Percentiles rank a stretch among this genome's conserved stretches.
phyloP scores from a whole-genome alignment of 2,797 vertebrate species.

The Esox masquinongy region DNA sequence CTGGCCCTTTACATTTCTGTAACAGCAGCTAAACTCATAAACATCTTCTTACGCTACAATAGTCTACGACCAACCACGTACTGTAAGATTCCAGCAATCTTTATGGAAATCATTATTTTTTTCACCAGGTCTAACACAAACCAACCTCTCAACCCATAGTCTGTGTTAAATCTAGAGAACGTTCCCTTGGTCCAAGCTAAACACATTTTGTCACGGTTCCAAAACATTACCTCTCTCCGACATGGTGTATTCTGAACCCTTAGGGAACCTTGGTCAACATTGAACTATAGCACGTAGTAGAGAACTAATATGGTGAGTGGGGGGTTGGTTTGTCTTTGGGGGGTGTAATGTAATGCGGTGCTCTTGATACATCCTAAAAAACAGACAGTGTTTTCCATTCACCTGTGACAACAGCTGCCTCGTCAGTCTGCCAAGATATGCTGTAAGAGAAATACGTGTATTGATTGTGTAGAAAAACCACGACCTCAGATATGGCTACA shows the following conservation, averaged over 20 bases:
- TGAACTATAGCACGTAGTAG: slow-evolving; percentile 66
- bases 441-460: neutral
- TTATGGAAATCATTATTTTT: slow-evolving; percentile 42
- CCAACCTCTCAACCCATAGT: slow-evolving; percentile 72
- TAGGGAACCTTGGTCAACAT: slow-evolving; percentile 94
- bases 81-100: slow-evolving; percentile 30
- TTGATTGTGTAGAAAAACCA: neutral
- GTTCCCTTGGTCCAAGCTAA: slow-evolving; percentile 86
- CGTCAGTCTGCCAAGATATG: neutral
- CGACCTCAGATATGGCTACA: neutral
- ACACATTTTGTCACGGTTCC: slow-evolving; percentile 96
- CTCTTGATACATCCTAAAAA: slow-evolving; percentile 78
- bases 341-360: slow-evolving; percentile 79
- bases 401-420: neutral
- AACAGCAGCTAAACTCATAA: neutral
- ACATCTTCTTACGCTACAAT: neutral
- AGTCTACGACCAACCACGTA: neutral
- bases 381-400: slow-evolving; percentile 31
- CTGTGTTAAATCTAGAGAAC: slow-evolving; percentile 87
- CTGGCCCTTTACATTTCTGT: neutral
- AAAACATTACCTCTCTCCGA: slow-evolving; percentile 94
- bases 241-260: slow-evolving; percentile 90
- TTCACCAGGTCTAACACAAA: neutral
- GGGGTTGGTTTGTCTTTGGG: slow-evolving; percentile 48
- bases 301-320: slow-evolving; percentile 44